Percentiles rank a stretch among this genome's conserved stretches.
These are phyloP conservation scores for Dicentrarchus labrax DNA, from an alignment of 2,113 vertebrate genomes.

Conservation along the genomic window DNA sequence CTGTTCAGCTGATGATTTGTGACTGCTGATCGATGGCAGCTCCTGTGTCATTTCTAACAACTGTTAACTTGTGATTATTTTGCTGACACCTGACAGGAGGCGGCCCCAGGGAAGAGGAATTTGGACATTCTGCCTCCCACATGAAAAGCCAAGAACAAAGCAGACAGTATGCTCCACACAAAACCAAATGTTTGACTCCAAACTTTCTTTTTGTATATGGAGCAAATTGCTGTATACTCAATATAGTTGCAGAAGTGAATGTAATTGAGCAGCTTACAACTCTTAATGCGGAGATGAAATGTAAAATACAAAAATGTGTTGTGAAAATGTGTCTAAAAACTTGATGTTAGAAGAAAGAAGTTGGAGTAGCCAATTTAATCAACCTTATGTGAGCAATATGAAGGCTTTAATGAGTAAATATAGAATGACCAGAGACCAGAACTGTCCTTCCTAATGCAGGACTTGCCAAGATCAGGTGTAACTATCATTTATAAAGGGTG, in stretches of 20 bases:
- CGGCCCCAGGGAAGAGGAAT: constrained; percentile 49
- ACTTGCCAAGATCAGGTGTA: neutral
- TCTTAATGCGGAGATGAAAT: neutral
- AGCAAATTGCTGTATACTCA: neutral
- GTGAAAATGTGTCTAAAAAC: neutral
- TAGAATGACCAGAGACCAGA: neutral
- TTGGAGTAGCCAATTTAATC: neutral
- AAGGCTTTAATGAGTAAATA: neutral
- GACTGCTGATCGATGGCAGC: constrained; percentile 63
- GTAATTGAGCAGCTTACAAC: neutral
- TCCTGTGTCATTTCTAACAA: constrained; percentile 64
- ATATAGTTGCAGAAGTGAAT: neutral
- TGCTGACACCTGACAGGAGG: constrained; percentile 76
- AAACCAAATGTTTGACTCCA: constrained; percentile 20
- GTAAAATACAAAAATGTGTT: neutral
- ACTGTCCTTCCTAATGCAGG: neutral
- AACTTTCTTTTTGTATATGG: neutral
- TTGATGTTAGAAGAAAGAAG: neutral
- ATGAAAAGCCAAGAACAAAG: constrained; percentile 54
- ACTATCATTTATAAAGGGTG: neutral
- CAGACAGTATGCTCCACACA: constrained; percentile 10
- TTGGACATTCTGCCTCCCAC: constrained; percentile 37
- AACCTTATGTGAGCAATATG: neutral
- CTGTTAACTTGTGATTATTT: constrained; percentile 72
- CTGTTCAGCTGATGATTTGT: constrained; percentile 45